These are phyloP conservation scores for Halcyon malimbica DNA, from an alignment of 2,113 vertebrate species.

Conservation along the genomic window DNA sequence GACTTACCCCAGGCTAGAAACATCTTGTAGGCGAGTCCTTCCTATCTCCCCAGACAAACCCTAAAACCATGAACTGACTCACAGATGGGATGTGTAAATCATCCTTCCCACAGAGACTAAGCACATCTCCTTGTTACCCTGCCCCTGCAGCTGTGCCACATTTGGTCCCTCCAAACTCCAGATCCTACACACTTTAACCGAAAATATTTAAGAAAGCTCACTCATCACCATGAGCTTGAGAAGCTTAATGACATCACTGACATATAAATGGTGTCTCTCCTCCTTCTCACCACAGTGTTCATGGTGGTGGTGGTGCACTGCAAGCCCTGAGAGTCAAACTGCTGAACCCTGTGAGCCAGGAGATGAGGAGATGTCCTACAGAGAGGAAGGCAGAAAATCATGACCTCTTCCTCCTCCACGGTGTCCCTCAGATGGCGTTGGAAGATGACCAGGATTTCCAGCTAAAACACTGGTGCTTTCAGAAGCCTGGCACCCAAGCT, in stretches of 20 bases:
- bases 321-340: background rate
- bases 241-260: background rate
- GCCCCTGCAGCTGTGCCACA: background rate
- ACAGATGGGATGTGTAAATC: rapidly evolving
- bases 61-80: background rate
- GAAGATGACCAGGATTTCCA: background rate
- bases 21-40: background rate
- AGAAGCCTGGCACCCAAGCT: background rate
- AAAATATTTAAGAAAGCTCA: background rate
- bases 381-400: background rate
- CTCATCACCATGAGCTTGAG: background rate
- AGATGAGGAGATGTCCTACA: background rate
- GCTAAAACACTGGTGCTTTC: background rate
- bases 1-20: background rate
- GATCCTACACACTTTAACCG: background rate
- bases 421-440: background rate
- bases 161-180: background rate
- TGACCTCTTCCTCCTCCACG: background rate
- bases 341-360: background rate
- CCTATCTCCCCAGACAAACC: background rate
- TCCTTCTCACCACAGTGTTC: background rate
- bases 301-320: background rate
- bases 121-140: background rate
- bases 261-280: rapidly evolving
- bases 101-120: background rate